Base-by-base conservation (phyloP, 1,140 invertebrate genomes). In the Drosophila cardini region DNA sequence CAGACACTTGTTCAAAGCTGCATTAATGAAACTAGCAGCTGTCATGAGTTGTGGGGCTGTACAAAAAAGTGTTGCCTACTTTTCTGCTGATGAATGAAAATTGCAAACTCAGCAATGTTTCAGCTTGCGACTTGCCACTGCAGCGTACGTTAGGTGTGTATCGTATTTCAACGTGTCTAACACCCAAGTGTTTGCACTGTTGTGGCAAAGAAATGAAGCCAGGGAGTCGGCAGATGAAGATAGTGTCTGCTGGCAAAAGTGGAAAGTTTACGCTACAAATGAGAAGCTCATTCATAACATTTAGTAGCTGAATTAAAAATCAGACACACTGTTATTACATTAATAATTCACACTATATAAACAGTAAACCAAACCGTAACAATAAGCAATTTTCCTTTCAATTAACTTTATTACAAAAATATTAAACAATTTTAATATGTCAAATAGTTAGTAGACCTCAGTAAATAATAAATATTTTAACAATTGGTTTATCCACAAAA, bases 41-140 rank as follows among this genome's bases (percentile, higher is more conserved):
- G 60, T 30, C 50, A 40, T 50, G 18, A 16, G 38, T 34, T 13
- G 16, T n/a, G 45, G 32, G 61, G 21, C 3, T 42, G 38, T 18
- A n/a, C n/a, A n/a, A 30, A 74, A 74, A 74, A 43, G 42, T 50
- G 58, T 70, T 62, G 58, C 58, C 72, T 74, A 70, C 60, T 72
- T 75, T 75, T 36, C 2, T 43, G 48, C 64, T 18, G 45, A 38
- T 69, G 58, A 75, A 75, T 75, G 72, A 73, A 73, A 61, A 38
- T 16, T 68, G 70, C 70, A 48, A 69, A 42, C 40, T 21, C 48
- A 40, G 71, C 71, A 62, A 30, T 1, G 10, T 32, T 26, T 58
- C 43, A 61, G 18, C 18, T 10, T 15, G 40, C 6, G 16, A 16
- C 38, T 30, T n/a, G 30, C 45, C 30, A 43, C 30, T 65, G 63